A percentile compares a stretch with the other conserved stretches of the same genome.
Conservation (phyloP, 2,797 vertebrate genomes). For the Esox lucius region DNA sequence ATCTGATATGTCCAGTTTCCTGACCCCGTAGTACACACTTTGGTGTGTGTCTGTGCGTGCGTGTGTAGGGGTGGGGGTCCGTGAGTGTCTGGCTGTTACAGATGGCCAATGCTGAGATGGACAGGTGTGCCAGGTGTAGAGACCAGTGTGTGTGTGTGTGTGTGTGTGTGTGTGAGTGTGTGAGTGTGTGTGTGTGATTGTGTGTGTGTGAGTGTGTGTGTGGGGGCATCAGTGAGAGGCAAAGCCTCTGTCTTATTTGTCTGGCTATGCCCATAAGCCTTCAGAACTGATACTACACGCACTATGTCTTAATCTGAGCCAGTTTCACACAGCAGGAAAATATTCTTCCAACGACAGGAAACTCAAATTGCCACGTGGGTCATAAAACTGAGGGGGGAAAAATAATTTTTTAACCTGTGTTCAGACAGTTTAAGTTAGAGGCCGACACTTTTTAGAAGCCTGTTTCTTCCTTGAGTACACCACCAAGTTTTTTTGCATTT, state of each 20-base stretch:
- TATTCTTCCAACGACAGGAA: too few relatives aligned
- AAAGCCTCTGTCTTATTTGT: neutral
- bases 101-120: neutral
- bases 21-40: neutral
- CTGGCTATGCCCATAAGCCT: slow-evolving; percentile 1
- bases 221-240: neutral
- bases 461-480: too few relatives aligned
- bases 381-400: too few relatives aligned
- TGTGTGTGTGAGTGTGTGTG: slow-evolving; percentile 19
- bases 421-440: too few relatives aligned
- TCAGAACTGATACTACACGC: slow-evolving; percentile 5
- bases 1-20: too few relatives aligned
- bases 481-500: too few relatives aligned
- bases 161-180: slow-evolving; percentile 1
- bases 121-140: neutral
- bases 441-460: too few relatives aligned
- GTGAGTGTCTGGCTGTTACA: neutral
- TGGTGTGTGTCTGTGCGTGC: neutral
- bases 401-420: too few relatives aligned
- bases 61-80: too few relatives aligned
- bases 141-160: slow-evolving; percentile 2
- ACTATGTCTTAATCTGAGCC: too few relatives aligned
- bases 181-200: slow-evolving; percentile 21
- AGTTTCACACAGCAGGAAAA: too few relatives aligned
- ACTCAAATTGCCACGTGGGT: too few relatives aligned